Conservation (phyloP, 2,113 vertebrate genomes). For the Formicarius rufipectus region DNA sequence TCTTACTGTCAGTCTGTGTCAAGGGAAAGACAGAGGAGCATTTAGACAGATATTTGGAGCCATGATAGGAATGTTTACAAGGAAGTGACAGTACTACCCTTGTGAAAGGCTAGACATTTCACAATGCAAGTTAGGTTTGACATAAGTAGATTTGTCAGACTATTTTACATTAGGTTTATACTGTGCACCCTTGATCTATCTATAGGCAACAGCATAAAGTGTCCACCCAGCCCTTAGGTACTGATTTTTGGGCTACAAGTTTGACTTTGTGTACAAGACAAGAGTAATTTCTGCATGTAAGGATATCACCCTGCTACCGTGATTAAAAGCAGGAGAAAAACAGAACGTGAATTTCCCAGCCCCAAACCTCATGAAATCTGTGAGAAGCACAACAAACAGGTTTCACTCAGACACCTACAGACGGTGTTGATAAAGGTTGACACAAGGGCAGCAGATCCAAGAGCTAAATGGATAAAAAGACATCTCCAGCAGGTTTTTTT, state of each 20-base stretch:
- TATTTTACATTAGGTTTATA: background rate
- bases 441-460: background rate
- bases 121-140: background rate
- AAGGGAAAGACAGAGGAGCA: background rate
- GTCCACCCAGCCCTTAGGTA: background rate
- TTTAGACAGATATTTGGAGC: background rate
- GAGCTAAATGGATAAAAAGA: background rate
- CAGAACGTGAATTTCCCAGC: background rate
- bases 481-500: background rate
- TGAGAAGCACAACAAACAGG: background rate
- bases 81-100: background rate
- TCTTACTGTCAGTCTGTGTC: background rate
- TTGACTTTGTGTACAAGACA: background rate
- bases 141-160: background rate
- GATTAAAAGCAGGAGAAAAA: background rate
- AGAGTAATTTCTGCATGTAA: background rate
- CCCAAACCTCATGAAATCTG: background rate
- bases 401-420: fast-evolving
- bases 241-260: background rate
- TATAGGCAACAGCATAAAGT: background rate
- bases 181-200: background rate
- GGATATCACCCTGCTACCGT: background rate
- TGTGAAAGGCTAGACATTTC: background rate
- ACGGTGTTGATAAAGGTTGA: background rate
- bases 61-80: background rate